phyloP scores from a whole-genome alignment of 92 coral and sea anemone genomes.

The Blastomussa wellsi region DNA sequence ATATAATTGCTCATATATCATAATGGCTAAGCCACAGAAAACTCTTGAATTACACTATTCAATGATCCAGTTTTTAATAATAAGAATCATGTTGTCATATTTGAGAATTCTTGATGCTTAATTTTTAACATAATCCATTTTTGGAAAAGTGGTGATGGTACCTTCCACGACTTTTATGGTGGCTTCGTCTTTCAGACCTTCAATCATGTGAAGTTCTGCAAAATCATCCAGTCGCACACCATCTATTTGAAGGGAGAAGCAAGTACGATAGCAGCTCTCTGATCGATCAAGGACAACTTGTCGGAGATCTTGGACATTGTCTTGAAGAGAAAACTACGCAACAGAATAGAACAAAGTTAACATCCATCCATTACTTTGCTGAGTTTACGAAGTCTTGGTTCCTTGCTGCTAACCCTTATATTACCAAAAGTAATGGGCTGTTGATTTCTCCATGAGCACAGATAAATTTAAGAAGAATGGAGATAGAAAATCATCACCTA shows the following conservation, averaged over 20 bases:
- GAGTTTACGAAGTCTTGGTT: neutral
- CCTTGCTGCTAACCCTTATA: neutral
- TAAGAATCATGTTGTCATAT: no score
- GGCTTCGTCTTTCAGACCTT: constrained; percentile 78
- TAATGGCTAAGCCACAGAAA: no score
- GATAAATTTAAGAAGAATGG: neutral
- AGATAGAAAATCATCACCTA: neutral
- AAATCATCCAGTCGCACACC: constrained; percentile 96
- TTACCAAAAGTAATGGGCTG: neutral
- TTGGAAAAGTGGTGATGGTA: neutral
- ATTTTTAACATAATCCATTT: neutral
- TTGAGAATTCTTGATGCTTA: no score
- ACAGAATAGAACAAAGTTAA: neutral
- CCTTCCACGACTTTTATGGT: constrained; percentile 92
- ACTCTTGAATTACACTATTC: no score
- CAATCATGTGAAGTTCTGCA: constrained; percentile 91
- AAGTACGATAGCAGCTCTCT: constrained; percentile 93
- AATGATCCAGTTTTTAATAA: no score
- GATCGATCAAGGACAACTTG: constrained; percentile 94
- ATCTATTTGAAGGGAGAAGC: constrained; percentile 86
- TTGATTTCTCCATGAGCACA: neutral
- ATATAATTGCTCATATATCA: no score
- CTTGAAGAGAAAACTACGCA: constrained; percentile 84
- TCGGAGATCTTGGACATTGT: constrained; percentile 93
- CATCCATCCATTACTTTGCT: neutral